Evolutionary conservation across 2,797 vertebrate species (phyloP).

Genomic region (Scarus forsteni): DNA sequence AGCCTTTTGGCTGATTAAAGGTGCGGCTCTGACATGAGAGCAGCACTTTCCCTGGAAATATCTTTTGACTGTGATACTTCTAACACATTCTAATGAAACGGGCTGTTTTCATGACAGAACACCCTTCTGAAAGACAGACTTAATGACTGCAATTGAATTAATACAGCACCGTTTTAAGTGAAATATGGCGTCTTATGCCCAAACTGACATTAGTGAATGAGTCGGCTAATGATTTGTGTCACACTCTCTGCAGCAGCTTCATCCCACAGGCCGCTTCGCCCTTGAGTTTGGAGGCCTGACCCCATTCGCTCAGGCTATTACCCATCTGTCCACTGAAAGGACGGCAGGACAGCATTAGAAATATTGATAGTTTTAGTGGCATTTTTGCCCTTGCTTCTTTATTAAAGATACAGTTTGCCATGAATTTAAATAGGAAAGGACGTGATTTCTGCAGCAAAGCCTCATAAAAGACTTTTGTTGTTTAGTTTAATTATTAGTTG

Average conservation of each 20-base stretch:
- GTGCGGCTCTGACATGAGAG: constrained; percentile 29
- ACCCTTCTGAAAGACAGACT: constrained; percentile 57
- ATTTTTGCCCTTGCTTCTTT: constrained; percentile 61
- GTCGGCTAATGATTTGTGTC: constrained; percentile 57
- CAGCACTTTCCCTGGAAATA: constrained; percentile 55
- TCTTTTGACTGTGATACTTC: constrained; percentile 37
- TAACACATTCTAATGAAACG: constrained; percentile 51
- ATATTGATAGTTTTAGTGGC: constrained; percentile 62
- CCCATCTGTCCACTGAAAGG: constrained; percentile 66
- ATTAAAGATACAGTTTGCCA: constrained; percentile 28
- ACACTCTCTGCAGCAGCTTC: constrained; percentile 38
- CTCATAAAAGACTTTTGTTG: background rate
- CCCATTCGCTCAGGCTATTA: constrained; percentile 70
- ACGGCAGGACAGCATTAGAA: constrained; percentile 52
- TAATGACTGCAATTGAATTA: constrained; percentile 68
- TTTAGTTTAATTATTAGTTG: background rate
- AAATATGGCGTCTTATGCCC: constrained; percentile 66
- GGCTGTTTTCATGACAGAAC: constrained; percentile 67
- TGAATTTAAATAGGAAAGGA: constrained; percentile 33
- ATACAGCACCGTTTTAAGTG: constrained; percentile 58
- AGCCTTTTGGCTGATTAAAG: constrained; percentile 26
- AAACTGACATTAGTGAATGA: constrained; percentile 66
- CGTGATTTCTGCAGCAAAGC: background rate
- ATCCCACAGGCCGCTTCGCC: constrained; percentile 57
- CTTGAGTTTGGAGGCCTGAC: constrained; percentile 68